These are phyloP conservation scores for Styela plicata DNA, from an alignment of 23 tunicate genomes.

Conservation along the genomic window DNA sequence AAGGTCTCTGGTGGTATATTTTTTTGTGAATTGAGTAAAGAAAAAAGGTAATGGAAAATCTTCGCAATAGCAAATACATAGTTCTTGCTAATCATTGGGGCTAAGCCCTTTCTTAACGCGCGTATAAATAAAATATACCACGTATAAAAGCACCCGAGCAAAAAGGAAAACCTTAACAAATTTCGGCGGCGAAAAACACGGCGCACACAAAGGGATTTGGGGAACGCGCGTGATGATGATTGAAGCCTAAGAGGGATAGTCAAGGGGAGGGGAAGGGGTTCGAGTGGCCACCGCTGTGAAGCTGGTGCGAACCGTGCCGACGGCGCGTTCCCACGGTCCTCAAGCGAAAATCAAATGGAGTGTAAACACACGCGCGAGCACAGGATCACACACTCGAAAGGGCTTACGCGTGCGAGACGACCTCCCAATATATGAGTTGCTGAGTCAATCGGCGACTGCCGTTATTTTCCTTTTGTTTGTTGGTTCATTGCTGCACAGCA, in stretches of 20 bases:
- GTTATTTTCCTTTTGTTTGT: neutral
- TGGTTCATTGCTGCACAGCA: neutral
- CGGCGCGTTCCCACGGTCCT: conserved; percentile 92
- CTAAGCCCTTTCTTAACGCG: neutral
- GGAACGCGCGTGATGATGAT: conserved; percentile 34
- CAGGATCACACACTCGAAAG: conserved; percentile 39
- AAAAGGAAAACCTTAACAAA: neutral
- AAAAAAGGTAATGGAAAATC: neutral
- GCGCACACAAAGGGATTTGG: conserved; percentile 19
- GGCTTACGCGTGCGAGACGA: conserved; percentile 80
- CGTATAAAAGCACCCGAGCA: neutral
- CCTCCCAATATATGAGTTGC: conserved; percentile 23
- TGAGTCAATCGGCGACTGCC: conserved; percentile 16
- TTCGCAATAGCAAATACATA: neutral
- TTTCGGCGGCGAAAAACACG: conserved; percentile 12
- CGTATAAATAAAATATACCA: neutral
- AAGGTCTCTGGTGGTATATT: too few relatives aligned
- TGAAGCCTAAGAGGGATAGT: conserved; percentile 23
- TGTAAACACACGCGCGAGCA: conserved; percentile 89
- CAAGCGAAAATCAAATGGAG: conserved; percentile 77
- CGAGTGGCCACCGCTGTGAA: conserved; percentile 34
- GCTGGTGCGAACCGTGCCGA: conserved; percentile 64
- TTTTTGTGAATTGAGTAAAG: too few relatives aligned
- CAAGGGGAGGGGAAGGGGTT: conserved; percentile 24
- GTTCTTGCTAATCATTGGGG: neutral